Evolutionary conservation across 2,888 invertebrate species (phyloP).

Genomic region (Leptothorax acervorum): DNA sequence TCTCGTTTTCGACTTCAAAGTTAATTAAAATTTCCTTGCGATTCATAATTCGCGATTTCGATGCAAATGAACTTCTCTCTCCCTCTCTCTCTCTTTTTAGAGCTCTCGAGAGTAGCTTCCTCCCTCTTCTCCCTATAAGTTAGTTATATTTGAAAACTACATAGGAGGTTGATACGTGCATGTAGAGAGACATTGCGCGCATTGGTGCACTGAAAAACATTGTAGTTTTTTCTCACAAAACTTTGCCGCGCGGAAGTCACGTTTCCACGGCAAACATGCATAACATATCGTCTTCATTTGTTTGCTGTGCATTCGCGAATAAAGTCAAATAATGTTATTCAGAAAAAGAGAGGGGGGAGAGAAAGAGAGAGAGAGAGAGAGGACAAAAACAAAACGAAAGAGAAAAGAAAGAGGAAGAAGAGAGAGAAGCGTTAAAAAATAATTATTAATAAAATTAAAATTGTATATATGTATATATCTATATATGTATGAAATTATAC

Average conservation of each 20-base stretch:
- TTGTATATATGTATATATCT: neutral
- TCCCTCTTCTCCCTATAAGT: neutral
- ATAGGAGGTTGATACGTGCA: conserved; percentile 2
- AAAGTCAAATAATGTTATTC: conserved; percentile 15
- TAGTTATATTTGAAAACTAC: conserved; percentile 21
- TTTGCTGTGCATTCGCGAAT: conserved; percentile 10
- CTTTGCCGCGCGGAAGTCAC: conserved; percentile 9
- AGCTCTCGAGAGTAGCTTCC: conserved; percentile 3
- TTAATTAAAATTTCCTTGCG: conserved; percentile 48
- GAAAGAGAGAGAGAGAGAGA: neutral
- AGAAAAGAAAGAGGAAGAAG: neutral
- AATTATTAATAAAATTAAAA: neutral
- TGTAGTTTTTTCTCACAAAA: conserved; percentile 15
- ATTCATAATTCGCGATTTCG: conserved; percentile 49
- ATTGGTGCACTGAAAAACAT: neutral
- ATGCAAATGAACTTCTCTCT: conserved; percentile 28
- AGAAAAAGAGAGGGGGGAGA: neutral
- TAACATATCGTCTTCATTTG: conserved; percentile 30
- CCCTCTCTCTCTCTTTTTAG: neutral
- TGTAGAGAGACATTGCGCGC: neutral
- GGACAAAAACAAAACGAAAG: neutral
- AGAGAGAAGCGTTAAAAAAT: neutral
- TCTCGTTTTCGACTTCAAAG: conserved; percentile 43
- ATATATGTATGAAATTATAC: neutral
- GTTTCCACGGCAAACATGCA: conserved; percentile 33